phyloP scores from a whole-genome alignment of 2,113 vertebrate species.

The Cephalopholis sonnerati region DNA sequence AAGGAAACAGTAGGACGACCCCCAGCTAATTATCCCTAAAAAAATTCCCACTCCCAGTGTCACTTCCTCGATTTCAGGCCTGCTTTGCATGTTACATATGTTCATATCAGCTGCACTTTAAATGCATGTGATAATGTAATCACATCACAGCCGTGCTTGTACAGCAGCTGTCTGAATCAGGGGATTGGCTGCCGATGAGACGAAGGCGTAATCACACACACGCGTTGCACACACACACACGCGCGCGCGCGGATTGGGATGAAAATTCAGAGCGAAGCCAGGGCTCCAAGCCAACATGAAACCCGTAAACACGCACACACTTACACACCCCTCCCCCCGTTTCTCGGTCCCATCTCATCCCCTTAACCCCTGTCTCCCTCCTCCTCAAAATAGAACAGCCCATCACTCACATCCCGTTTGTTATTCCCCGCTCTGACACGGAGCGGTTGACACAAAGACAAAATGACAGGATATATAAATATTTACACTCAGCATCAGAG shows the following conservation, averaged over 20 bases:
- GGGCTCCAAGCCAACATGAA: conserved; percentile 56
- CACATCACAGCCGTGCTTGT: conserved; percentile 52
- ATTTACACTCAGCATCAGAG: conserved; percentile 74
- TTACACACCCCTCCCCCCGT: not conserved
- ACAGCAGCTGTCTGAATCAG: conserved; percentile 53
- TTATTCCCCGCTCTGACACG: conserved; percentile 66
- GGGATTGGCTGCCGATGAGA: conserved; percentile 61
- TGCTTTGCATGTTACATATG: conserved; percentile 35
- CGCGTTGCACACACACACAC: conserved; percentile 3
- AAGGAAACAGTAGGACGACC: conserved; percentile 29
- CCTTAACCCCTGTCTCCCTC: conserved; percentile 63
- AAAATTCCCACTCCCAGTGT: conserved; percentile 8
- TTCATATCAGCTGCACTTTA: conserved; percentile 44
- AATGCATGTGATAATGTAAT: conserved; percentile 69
- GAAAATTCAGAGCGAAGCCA: conserved; percentile 43
- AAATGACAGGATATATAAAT: conserved; percentile 78
- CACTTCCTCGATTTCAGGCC: conserved; percentile 28
- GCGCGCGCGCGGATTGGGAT: conserved; percentile 39
- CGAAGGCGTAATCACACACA: conserved; percentile 34
- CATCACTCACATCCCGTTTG: conserved; percentile 64
- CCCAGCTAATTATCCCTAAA: conserved; percentile 14
- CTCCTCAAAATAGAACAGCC: conserved; percentile 72
- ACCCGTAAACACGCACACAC: conserved; percentile 19
- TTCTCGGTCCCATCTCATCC: conserved; percentile 54
- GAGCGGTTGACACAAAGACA: conserved; percentile 69